Evolutionary conservation across 2,113 vertebrate species (phyloP).

Genomic region (Sinocyclocheilus grahami): DNA sequence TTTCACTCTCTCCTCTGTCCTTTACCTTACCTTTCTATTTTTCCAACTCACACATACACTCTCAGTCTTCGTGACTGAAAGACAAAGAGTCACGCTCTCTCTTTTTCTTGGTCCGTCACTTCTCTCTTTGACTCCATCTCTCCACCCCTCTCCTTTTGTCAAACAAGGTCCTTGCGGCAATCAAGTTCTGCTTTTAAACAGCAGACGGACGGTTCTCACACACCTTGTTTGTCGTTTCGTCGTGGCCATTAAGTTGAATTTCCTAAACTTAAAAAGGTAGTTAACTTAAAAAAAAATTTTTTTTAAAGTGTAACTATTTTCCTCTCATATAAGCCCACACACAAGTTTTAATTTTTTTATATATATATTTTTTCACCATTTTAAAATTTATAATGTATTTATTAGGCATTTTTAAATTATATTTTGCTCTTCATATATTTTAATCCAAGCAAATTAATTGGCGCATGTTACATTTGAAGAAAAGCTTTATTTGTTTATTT

Average conservation of each 20-base stretch:
- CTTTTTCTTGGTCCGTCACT: not conserved
- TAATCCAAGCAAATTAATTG: no score
- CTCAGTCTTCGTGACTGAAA: not conserved
- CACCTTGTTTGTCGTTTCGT: not conserved
- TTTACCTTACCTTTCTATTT: slow-evolving; percentile 15
- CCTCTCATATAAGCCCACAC: not conserved
- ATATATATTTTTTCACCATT: no score
- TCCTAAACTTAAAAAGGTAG: not conserved
- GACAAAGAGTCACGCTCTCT: not conserved
- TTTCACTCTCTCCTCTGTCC: not conserved
- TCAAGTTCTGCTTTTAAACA: slow-evolving; percentile 20
- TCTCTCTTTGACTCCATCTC: slow-evolving; percentile 2
- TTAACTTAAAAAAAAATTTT: not conserved
- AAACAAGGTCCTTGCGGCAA: not conserved
- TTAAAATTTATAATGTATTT: no score
- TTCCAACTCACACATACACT: not conserved
- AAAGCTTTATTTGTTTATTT: no score
- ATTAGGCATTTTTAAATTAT: no score
- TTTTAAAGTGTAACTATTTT: not conserved
- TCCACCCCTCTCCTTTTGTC: slow-evolving; percentile 11
- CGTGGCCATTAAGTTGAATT: not conserved
- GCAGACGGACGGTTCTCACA: not conserved
- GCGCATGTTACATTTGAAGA: no score
- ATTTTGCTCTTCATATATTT: no score
- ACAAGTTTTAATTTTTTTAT: no score